Evolutionary conservation across 2,113 vertebrate species (phyloP), one percentile per base, ranked within the genome.

Genomic region (Myanophis thanlyinensis): DNA sequence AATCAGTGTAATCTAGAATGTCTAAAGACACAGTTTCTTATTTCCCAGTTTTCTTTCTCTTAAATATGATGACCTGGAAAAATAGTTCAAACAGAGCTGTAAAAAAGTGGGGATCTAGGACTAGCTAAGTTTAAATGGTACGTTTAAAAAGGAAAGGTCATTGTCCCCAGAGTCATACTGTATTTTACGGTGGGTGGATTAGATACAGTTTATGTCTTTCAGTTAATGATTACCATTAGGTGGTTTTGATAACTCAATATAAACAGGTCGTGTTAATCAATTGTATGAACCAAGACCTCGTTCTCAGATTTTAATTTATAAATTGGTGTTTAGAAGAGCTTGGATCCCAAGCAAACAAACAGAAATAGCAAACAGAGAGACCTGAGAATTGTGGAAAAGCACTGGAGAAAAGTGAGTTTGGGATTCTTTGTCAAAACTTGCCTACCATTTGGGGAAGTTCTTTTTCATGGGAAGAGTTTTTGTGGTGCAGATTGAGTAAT

Each of bases 191-290:
- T 12, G 30, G 4, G 49, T 84, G 18, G 23, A n/a, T 54, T 44
- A 80, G 23, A 44, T 12, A 59, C 12, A 53, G 23, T 62, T 53
- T 88, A 47, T 27, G 23, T 10, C 0, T 53, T 11, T 56, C 22
- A 52, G 85, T 93, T 80, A 91, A 91, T 93, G 59, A 90, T 93
- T 93, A 23, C 10, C 44, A 13, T 8, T 46, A 62, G 5, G 25
- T 40, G 35, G 47, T 2, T 59, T 52, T 35, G 22, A 7, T 11
- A 40, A 49, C 18, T 35, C 25, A 25, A 22, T 9, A 27, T 35
- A 73, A 67, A 87, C 30, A 67, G 67, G 23, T 46, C 51, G 8
- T 15, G 9, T 18, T 35, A 11, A 4, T 10, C 23, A 52, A 12
- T 67, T 67, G 11, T 5, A 67, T 23, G 54, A 49, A 27, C 86